phyloP scores from a whole-genome alignment of 2,113 vertebrate genomes.

The Oxyura jamaicensis region DNA sequence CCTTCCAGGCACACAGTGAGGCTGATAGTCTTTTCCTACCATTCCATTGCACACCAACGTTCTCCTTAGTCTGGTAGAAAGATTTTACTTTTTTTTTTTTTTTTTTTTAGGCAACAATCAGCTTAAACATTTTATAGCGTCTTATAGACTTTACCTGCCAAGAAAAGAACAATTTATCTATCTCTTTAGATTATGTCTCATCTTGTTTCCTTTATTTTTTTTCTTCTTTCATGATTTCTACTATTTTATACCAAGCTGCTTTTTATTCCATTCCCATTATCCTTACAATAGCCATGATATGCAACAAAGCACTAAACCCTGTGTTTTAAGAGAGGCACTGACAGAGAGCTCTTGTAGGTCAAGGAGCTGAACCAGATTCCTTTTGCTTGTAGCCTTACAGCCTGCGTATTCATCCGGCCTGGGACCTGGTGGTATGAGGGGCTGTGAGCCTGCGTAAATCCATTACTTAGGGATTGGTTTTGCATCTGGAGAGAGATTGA shows the following conservation, averaged over 20 bases:
- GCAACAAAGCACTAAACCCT: not conserved
- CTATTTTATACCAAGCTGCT: constrained; percentile 19
- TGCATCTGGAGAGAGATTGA: not conserved
- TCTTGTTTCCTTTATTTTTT: constrained; percentile 10
- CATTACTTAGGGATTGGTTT: not conserved
- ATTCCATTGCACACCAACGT: constrained; percentile 18
- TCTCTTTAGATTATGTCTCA: constrained; percentile 2
- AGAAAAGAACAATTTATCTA: not conserved
- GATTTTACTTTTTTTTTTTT: not conserved
- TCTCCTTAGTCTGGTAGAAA: constrained; percentile 32
- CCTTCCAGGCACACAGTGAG: not conserved
- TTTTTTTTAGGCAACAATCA: not conserved
- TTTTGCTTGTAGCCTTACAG: not conserved
- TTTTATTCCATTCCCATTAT: constrained; percentile 21
- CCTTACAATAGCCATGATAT: not conserved
- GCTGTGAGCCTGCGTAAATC: not conserved
- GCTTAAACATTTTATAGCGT: constrained; percentile 20
- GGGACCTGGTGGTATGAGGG: not conserved
- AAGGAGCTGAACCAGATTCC: not conserved
- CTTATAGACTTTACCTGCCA: not conserved
- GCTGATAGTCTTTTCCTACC: not conserved
- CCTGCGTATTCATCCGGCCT: not conserved
- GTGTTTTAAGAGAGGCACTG: not conserved
- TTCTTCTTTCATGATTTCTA: not conserved
- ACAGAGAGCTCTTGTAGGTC: not conserved